Base-by-base conservation (phyloP, 2,888 invertebrate genomes). In the Epiblema foenella region DNA sequence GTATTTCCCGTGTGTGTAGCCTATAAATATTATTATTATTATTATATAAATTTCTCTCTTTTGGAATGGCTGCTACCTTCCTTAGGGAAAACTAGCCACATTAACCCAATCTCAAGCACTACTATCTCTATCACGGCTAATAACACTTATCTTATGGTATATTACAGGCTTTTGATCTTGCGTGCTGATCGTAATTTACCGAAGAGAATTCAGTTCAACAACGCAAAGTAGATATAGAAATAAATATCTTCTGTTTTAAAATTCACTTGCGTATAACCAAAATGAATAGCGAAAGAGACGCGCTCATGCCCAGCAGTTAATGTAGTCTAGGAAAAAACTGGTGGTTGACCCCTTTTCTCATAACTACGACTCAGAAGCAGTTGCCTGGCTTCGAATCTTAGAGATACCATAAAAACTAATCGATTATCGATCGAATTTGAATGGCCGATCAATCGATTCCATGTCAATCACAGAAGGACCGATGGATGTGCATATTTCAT, bases 21-120 rank as follows among this genome's bases (percentile, higher is more conserved):
- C n/a, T n/a, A n/a, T n/a, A n/a, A n/a, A n/a, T n/a, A n/a, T n/a
- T n/a, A n/a, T n/a, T n/a, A n/a, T n/a, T n/a, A n/a, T n/a, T n/a
- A n/a, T 8, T n/a, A 42, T 15, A 59, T 15, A 17, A 37, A 17
- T 37, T 59, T 29, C 33, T 37, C n/a, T 29, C 17, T 57, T 56
- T 39, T 11, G 37, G 51, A 63, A 52, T 64, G 33, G 24, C 20
- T 37, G 18, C 37, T 54, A 20, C 37, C n/a, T 54, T n/a, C 17
- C 52, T n/a, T 0, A n/a, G 52, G 11, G 37, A 64, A 64, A 52
- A 37, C 52, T 39, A 20, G 39, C 64, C 20, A 52, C 64, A 63
- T 37, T 51, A 15, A 18, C n/a, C 15, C 39, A 54, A 39, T 20
- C n/a, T 11, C n/a, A 46, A 52, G 39, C 12, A 20, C 20, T 10